Evolutionary conservation across 2,113 vertebrate species (phyloP).

Genomic region (Eidolon helvum): DNA sequence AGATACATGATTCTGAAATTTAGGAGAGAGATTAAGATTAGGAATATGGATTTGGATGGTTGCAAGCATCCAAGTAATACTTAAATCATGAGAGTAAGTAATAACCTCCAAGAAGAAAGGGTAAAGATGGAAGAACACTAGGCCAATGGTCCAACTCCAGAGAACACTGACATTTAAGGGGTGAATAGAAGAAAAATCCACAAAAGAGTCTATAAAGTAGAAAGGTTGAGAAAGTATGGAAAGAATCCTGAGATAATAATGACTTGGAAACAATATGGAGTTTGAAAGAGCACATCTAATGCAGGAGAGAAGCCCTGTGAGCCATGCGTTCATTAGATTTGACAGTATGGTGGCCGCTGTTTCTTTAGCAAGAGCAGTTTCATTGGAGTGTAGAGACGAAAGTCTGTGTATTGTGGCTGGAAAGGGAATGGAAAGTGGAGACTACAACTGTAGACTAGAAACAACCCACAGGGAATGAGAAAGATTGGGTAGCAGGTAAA

Average conservation of each 20-base stretch:
- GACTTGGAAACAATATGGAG: background rate
- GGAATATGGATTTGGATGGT: background rate
- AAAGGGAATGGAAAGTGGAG: background rate
- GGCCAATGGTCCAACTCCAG: background rate
- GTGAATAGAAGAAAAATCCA: background rate
- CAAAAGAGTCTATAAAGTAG: background rate
- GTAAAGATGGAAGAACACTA: background rate
- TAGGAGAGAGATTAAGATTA: background rate
- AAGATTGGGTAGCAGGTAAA: background rate
- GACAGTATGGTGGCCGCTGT: background rate
- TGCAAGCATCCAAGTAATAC: background rate
- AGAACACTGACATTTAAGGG: background rate
- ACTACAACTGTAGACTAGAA: background rate
- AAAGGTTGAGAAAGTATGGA: background rate
- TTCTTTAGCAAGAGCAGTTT: background rate
- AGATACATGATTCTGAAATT: background rate
- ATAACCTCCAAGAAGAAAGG: background rate
- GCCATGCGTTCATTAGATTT: background rate
- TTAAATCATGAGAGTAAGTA: background rate
- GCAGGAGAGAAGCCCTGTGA: background rate
- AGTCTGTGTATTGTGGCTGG: background rate
- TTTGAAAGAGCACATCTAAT: background rate
- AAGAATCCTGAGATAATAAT: background rate
- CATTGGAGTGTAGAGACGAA: background rate
- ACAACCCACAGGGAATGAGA: background rate